These are phyloP conservation scores for Thereva nobilitata DNA, from an alignment of 2,888 invertebrate genomes.

Conservation along the genomic window DNA sequence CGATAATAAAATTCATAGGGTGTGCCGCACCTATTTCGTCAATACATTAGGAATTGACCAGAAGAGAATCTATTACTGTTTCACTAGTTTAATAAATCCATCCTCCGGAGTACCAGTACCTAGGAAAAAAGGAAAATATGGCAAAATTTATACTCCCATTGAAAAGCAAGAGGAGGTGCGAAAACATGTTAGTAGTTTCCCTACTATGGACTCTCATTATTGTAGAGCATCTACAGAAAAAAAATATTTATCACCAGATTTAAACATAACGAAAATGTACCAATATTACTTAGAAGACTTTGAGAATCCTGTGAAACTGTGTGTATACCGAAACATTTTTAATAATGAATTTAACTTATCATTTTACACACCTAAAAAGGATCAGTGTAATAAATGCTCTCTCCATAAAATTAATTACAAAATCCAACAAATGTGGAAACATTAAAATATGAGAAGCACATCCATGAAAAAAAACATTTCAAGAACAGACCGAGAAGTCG, in stretches of 20 bases:
- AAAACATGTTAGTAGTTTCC: constrained; percentile 11
- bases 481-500: constrained; percentile 9
- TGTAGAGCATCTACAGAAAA: not conserved
- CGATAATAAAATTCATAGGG: not conserved
- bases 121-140: constrained; percentile 1
- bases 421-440: constrained; percentile 1
- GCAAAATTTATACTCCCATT: not conserved
- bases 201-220: constrained; percentile 4
- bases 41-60: constrained; percentile 1
- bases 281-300: not conserved
- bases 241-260: constrained; percentile 5
- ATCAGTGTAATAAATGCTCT: constrained; percentile 8
- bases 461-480: constrained; percentile 5
- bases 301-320: constrained; percentile 11
- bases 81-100: not conserved
- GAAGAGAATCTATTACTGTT: constrained; percentile 8
- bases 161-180: not conserved
- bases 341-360: constrained; percentile 24
- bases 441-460: not conserved
- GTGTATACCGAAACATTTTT: not conserved
- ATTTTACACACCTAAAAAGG: constrained; percentile 8
- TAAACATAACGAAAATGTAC: not conserved
- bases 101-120: not conserved
- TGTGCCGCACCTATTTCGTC: not conserved
- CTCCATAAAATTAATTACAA: not conserved